phyloP scores from a whole-genome alignment of 2,888 invertebrate genomes.

The Catocala sponsa region DNA sequence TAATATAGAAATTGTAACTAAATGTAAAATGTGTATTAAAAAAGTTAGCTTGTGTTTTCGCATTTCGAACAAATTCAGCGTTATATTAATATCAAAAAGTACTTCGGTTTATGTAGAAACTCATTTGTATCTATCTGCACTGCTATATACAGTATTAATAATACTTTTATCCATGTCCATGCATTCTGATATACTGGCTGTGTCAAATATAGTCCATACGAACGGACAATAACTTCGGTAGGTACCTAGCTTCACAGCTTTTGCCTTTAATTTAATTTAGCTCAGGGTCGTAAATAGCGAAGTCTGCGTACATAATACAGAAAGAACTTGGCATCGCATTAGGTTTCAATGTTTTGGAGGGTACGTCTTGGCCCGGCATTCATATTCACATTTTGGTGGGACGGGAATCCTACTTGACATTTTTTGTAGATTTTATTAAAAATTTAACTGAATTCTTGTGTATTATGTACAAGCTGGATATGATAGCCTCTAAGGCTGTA shows the following conservation, averaged over 20 bases:
- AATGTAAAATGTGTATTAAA: too few species aligned
- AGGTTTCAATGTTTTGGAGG: constrained; percentile 9
- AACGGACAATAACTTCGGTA: background rate
- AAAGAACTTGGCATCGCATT: constrained; percentile 20
- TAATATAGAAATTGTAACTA: too few species aligned
- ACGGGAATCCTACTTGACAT: background rate
- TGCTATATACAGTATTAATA: too few species aligned
- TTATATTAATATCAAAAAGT: too few species aligned
- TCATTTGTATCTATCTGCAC: too few species aligned
- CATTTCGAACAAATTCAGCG: too few species aligned
- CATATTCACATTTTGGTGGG: constrained; percentile 2
- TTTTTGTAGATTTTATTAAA: constrained; percentile 9
- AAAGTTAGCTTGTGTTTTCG: too few species aligned
- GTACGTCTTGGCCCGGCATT: constrained; percentile 8
- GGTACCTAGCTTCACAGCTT: background rate
- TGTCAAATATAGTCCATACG: constrained; percentile 4
- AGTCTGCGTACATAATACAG: constrained; percentile 20
- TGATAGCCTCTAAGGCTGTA: background rate
- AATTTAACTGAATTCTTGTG: background rate
- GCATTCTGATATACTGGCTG: background rate
- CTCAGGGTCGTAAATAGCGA: constrained; percentile 16
- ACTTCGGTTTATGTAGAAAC: too few species aligned
- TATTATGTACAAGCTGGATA: background rate
- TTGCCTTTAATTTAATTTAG: constrained; percentile 6
- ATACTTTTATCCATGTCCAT: too few species aligned